Base-by-base conservation (phyloP, 30 jellyfish, hydroid and myxozoan species). In the Pelagia noctiluca region DNA sequence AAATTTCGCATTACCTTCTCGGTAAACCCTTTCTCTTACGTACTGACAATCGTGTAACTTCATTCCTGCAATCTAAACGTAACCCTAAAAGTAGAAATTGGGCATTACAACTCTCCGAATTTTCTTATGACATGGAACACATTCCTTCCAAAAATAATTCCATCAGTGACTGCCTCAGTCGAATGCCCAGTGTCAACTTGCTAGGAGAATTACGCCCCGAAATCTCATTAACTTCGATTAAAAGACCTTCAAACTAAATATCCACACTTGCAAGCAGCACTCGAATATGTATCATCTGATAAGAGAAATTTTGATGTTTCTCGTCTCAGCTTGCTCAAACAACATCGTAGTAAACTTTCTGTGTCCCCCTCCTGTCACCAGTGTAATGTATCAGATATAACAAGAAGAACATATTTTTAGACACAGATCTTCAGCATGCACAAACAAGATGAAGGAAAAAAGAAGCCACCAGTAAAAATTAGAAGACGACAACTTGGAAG, bases 81-180 rank as follows among this genome's bases (percentile, higher is more conserved):
- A 75, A 35, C 83, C 83, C 86, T n/a, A 3, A 50, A 29, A 50
- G 78, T 46, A 8, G 31, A 28, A 75, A 47, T 30, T 46, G 78
- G 86, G 60, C 78, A 28, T 50, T 53, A 46, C 78, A 19, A 3
- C 70, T 19, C n/a, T n/a, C n/a, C n/a, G n/a, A 19, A 34, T 38
- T 38, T 71, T 38, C 0, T 22, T 71, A 71, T 23, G 76, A 71
- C 1, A 48, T 71, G 3, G 70, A 71, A 36, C 84, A 71, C 34
- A 71, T 32, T 21, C 70, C 70, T 1, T 48, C 70, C 35, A 48
- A 71, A 71, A n/a, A 35, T 48, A 19, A 30, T 42, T 31, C 21
- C 35, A 71, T 71, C 73, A 71, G 76, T 35, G 84, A 71, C 84
- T 71, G 70, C 70, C 78, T 76, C 80, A 54, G 76, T 76, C 80